Conservation (phyloP, 1,140 invertebrate genomes). For the Cyphomyrmex costatus region DNA sequence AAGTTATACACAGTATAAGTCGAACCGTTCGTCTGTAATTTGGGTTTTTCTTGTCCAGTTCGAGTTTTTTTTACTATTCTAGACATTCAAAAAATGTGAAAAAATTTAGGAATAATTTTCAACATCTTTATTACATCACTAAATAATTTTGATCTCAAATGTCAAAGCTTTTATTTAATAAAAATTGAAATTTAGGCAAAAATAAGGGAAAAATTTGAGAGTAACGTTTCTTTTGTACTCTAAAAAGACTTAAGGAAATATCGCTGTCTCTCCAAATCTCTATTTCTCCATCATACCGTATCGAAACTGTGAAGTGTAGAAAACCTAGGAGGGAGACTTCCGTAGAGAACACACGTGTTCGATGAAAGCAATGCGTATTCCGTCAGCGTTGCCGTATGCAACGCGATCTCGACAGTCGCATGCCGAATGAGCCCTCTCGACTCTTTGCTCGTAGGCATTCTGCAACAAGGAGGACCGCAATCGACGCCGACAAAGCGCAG, state of each 20-base stretch:
- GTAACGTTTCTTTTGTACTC: too few relatives aligned
- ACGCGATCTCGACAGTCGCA: constrained; percentile 20
- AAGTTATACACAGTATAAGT: too few relatives aligned
- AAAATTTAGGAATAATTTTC: too few relatives aligned
- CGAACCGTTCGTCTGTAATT: too few relatives aligned
- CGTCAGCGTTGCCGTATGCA: constrained; percentile 5
- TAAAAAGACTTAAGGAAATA: neutral
- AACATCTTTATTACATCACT: too few relatives aligned
- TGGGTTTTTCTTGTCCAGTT: too few relatives aligned
- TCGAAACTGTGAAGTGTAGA: neutral
- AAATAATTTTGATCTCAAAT: too few relatives aligned
- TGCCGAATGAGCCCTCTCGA: constrained; percentile 43
- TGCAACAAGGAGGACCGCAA: neutral
- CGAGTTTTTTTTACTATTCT: too few relatives aligned
- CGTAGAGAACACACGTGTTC: neutral
- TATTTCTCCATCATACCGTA: neutral
- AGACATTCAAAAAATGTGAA: too few relatives aligned
- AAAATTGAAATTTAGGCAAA: too few relatives aligned
- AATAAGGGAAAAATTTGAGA: too few relatives aligned
- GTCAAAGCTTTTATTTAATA: too few relatives aligned
- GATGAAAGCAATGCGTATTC: constrained; percentile 34
- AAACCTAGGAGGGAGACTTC: neutral
- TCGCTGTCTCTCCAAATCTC: neutral
- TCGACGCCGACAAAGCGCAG: constrained; percentile 47
- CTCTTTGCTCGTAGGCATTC: neutral